Percentiles rank a stretch among this genome's conserved stretches.
phyloP scores from a whole-genome alignment of 2,113 vertebrate species.

The Epinephelus moara region DNA sequence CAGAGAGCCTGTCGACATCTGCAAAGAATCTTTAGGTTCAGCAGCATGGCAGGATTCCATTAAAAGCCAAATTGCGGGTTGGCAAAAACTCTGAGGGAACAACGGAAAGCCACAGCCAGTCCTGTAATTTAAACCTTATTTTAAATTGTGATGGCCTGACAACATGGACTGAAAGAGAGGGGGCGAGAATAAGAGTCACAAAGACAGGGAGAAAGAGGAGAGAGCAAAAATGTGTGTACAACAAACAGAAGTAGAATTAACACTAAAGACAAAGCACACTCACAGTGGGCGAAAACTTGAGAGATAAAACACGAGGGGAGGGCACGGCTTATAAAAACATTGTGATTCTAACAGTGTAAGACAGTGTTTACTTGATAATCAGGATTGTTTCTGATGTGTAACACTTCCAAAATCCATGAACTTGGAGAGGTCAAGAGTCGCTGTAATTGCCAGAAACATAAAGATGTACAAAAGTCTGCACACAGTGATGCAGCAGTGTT shows the following conservation, averaged over 20 bases:
- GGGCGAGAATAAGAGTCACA: constrained; percentile 44
- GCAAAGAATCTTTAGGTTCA: constrained; percentile 97
- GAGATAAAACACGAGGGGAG: background rate
- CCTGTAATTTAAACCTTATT: constrained; percentile 99
- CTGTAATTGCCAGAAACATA: no score
- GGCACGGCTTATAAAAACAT: background rate
- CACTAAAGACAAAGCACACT: background rate
- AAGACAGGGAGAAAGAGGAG: constrained; percentile 42
- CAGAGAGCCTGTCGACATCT: constrained; percentile 95
- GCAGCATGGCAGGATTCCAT: constrained; percentile 99
- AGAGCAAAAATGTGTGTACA: constrained; percentile 33
- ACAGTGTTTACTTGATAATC: constrained; percentile 28
- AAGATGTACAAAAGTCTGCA: background rate
- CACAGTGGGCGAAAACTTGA: constrained; percentile 50
- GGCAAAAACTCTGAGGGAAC: constrained; percentile 97
- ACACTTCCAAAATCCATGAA: constrained; percentile 62
- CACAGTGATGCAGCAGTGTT: background rate
- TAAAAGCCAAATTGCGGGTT: constrained; percentile 98
- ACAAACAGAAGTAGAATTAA: constrained; percentile 19
- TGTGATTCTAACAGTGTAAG: constrained; percentile 52
- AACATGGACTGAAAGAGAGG: constrained; percentile 74
- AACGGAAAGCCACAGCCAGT: constrained; percentile 94
- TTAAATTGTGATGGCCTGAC: constrained; percentile 88
- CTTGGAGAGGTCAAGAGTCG: background rate
- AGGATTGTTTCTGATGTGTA: background rate